phyloP scores from a whole-genome alignment of 2,113 vertebrate genomes.

The Aptenodytes forsteri region DNA sequence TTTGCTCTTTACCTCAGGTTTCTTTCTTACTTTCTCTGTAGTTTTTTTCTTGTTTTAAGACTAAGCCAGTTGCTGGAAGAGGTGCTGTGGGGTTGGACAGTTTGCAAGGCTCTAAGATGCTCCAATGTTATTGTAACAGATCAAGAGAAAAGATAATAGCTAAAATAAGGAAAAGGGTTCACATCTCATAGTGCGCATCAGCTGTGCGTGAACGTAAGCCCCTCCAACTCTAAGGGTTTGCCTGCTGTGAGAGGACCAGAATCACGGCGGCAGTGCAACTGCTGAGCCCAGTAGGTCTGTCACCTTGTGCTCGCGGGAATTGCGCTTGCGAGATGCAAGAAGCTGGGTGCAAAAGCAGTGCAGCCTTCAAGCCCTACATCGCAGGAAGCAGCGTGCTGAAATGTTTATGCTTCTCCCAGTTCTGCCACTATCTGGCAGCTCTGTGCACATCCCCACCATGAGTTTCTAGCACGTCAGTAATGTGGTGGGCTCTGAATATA shows the following conservation, averaged over 20 bases:
- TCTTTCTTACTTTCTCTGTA: not conserved
- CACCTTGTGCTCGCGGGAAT: rapidly evolving
- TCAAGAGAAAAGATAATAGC: not conserved
- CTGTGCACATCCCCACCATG: not conserved
- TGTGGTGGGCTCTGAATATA: not conserved
- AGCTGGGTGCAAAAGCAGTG: not conserved
- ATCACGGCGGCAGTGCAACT: no score
- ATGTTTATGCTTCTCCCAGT: not conserved
- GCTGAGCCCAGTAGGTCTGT: no score
- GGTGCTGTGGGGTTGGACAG: not conserved
- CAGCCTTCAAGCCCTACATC: not conserved
- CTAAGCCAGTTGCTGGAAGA: not conserved
- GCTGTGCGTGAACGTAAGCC: not conserved
- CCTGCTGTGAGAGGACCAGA: rapidly evolving
- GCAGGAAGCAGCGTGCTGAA: not conserved
- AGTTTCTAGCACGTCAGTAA: not conserved
- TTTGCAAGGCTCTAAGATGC: not conserved
- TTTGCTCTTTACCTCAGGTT: not conserved
- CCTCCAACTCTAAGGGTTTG: not conserved
- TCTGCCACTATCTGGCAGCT: not conserved
- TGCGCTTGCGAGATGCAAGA: not conserved
- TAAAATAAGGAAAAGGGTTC: not conserved
- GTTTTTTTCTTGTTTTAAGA: not conserved
- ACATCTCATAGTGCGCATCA: not conserved
- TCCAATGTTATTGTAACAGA: not conserved